A percentile compares a stretch with the other conserved stretches of the same genome.
phyloP scores from a whole-genome alignment of 2,113 vertebrate genomes.

The Narcine bancroftii region DNA sequence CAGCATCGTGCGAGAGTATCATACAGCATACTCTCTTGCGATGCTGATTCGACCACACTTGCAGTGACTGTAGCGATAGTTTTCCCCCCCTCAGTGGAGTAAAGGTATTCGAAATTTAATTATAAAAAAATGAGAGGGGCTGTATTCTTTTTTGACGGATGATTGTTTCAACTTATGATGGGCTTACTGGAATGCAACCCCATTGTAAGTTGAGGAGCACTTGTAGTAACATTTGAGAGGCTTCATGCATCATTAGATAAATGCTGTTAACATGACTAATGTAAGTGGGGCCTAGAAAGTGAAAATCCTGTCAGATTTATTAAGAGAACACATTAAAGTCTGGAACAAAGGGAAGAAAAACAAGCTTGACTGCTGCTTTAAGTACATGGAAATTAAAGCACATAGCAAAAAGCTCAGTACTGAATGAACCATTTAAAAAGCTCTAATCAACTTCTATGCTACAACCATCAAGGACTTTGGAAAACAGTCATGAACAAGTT shows the following conservation, averaged over 20 bases:
- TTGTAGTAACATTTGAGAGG: too few species aligned
- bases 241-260: background rate
- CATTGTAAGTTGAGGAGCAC: too few species aligned
- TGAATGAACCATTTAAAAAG: background rate
- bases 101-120: too few species aligned
- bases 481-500: background rate
- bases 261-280: background rate
- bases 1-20: too few species aligned
- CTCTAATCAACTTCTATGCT: background rate
- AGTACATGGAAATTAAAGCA: background rate
- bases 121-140: too few species aligned
- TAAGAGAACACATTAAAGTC: background rate
- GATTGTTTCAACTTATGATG: too few species aligned
- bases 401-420: background rate
- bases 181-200: too few species aligned
- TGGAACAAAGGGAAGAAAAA: background rate
- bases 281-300: background rate
- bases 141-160: too few species aligned
- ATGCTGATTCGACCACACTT: too few species aligned
- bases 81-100: too few species aligned
- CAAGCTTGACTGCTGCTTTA: background rate
- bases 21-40: too few species aligned
- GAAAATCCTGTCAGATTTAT: background rate
- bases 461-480: background rate
- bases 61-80: too few species aligned